Conservation (phyloP, 2,113 vertebrate species). For the Vidua macroura region DNA sequence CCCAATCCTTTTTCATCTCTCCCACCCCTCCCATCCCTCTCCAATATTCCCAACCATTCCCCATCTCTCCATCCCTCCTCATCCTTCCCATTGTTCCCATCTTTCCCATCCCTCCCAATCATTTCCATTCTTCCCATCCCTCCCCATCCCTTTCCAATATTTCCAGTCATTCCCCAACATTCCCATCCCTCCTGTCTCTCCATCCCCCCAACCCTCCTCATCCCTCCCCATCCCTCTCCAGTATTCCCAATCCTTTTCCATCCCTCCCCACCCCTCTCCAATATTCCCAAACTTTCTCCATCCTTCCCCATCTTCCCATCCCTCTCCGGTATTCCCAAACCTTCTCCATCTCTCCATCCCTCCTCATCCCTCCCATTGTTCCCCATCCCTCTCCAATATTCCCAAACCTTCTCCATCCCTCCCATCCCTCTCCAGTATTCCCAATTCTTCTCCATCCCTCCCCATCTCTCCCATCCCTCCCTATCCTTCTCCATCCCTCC, state of each 20-base stretch:
- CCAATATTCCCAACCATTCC: neutral
- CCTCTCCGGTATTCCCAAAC: too few species aligned
- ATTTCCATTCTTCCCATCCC: neutral
- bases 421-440: too few species aligned
- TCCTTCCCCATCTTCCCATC: too few species aligned
- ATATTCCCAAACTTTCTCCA: too few species aligned
- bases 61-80: neutral
- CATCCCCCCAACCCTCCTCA: too few species aligned
- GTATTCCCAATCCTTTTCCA: neutral
- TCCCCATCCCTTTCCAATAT: neutral
- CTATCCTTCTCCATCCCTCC: too few species aligned
- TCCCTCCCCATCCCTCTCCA: neutral
- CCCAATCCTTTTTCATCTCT: too few species aligned
- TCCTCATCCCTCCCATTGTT: neutral
- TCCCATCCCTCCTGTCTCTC: neutral
- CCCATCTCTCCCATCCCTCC: neutral
- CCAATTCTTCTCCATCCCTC: neutral
- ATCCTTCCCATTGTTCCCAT: neutral
- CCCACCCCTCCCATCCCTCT: neutral
- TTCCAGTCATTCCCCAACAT: too few species aligned
- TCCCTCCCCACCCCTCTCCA: neutral
- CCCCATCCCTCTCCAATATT: too few species aligned
- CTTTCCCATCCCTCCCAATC: too few species aligned
- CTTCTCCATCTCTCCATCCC: too few species aligned
- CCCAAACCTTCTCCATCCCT: neutral